Evolutionary conservation across 2,797 vertebrate genomes (phyloP).

Genomic region (Pygocentrus nattereri): DNA sequence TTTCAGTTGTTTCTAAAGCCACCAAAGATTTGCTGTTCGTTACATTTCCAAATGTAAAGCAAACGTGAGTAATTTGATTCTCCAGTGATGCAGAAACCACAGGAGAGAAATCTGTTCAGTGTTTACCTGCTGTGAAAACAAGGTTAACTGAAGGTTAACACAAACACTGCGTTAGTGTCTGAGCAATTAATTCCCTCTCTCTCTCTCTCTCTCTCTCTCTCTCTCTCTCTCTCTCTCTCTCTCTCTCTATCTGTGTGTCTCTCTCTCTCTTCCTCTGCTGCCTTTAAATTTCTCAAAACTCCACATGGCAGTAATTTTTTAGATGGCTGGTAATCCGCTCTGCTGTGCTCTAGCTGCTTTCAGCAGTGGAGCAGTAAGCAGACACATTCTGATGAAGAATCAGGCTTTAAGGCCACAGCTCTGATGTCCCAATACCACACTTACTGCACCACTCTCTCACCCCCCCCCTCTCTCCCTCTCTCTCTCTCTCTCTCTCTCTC

Average conservation of each 20-base stretch:
- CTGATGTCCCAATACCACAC: neutral
- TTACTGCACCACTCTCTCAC: neutral
- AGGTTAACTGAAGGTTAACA: conserved; percentile 15
- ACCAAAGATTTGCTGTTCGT: too few species aligned
- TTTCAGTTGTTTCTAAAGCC: too few species aligned
- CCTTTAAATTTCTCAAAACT: neutral
- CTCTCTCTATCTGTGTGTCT: neutral
- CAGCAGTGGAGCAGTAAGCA: neutral
- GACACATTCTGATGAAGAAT: neutral
- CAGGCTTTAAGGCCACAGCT: neutral
- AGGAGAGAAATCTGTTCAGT: neutral
- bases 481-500: neutral
- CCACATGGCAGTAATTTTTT: neutral
- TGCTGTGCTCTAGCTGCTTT: neutral
- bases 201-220: neutral
- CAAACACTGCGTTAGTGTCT: neutral
- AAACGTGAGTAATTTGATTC: neutral
- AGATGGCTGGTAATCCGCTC: neutral
- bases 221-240: neutral
- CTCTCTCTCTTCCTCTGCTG: neutral
- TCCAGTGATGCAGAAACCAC: neutral
- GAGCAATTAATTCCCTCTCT: neutral
- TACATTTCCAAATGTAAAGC: neutral
- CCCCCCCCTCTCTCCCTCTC: neutral
- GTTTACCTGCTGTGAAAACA: neutral